Conservation (phyloP, 2,888 invertebrate species). For the Cheiracanthium punctorium region DNA sequence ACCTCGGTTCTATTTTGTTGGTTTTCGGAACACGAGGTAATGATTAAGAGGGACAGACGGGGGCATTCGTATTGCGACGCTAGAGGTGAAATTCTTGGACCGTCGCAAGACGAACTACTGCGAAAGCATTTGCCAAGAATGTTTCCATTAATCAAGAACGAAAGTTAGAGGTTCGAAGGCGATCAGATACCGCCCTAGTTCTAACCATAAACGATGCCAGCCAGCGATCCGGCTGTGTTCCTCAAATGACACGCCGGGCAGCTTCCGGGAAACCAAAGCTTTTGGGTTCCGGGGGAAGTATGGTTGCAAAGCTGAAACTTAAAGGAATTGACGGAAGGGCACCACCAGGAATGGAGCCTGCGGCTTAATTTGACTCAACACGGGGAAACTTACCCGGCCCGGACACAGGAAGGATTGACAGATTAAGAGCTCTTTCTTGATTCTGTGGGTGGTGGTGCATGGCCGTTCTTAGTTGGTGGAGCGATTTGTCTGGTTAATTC, state of each 20-base stretch:
- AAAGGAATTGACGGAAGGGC: too few species aligned
- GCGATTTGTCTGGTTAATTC: constrained; percentile 85
- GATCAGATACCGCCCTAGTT: constrained; percentile 83
- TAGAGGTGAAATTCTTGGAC: constrained; percentile 83
- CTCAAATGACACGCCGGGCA: constrained; percentile 80
- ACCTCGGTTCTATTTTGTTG: constrained; percentile 60
- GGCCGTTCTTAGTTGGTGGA: constrained; percentile 85
- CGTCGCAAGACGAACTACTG: constrained; percentile 80
- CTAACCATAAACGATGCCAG: constrained; percentile 82
- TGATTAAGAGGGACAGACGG: constrained; percentile 69
- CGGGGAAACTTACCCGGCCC: constrained; percentile 53
- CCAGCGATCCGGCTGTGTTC: constrained; percentile 81
- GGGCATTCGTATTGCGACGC: constrained; percentile 82
- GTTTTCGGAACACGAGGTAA: constrained; percentile 60
- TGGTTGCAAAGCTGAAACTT: constrained; percentile 76
- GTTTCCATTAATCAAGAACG: constrained; percentile 83
- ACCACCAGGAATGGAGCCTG: constrained; percentile 84
- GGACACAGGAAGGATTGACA: constrained; percentile 56
- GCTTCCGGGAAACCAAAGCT: constrained; percentile 80
- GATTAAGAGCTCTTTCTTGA: constrained; percentile 74
- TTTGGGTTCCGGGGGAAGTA: constrained; percentile 58
- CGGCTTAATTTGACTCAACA: constrained; percentile 80
- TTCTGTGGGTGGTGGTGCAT: constrained; percentile 79
- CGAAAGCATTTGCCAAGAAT: constrained; percentile 84
- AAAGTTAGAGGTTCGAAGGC: constrained; percentile 83